Evolutionary conservation across 2,888 invertebrate species (phyloP).

Genomic region (Geotrupes spiniger): DNA sequence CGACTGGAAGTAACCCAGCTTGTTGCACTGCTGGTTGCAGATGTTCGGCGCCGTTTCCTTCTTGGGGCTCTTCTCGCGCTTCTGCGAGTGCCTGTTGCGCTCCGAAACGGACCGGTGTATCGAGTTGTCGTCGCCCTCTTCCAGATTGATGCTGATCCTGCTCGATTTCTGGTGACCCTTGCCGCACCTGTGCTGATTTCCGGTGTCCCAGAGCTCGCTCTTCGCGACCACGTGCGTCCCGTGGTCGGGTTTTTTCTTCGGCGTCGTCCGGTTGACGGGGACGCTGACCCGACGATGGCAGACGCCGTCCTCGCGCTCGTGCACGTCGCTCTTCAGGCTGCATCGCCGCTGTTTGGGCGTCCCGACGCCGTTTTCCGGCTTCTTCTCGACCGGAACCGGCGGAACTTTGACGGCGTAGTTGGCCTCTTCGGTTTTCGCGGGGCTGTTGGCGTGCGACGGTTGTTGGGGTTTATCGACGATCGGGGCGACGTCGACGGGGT

Average conservation of each 20-base stretch:
- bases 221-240: constrained; percentile 50
- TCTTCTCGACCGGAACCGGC: neutral
- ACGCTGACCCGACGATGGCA: constrained; percentile 41
- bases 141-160: constrained; percentile 41
- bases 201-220: constrained; percentile 51
- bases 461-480: too few relatives aligned
- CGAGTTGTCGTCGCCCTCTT: constrained; percentile 44
- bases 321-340: constrained; percentile 24
- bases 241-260: constrained; percentile 52
- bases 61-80: constrained; percentile 42
- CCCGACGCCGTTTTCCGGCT: constrained; percentile 8
- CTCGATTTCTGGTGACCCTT: constrained; percentile 44
- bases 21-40: constrained; percentile 48
- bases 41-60: constrained; percentile 33
- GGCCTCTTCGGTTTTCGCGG: constrained; percentile 9
- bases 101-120: constrained; percentile 48
- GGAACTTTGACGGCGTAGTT: neutral
- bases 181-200: constrained; percentile 46
- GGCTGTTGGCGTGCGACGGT: constrained; percentile 16
- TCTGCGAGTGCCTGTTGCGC: constrained; percentile 43
- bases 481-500: neutral
- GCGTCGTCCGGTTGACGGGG: constrained; percentile 41
- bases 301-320: constrained; percentile 20
- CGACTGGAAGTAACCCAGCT: constrained; percentile 58
- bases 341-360: constrained; percentile 21